phyloP scores from a whole-genome alignment of 2,797 vertebrate genomes.

The Garrulus glandarius region DNA sequence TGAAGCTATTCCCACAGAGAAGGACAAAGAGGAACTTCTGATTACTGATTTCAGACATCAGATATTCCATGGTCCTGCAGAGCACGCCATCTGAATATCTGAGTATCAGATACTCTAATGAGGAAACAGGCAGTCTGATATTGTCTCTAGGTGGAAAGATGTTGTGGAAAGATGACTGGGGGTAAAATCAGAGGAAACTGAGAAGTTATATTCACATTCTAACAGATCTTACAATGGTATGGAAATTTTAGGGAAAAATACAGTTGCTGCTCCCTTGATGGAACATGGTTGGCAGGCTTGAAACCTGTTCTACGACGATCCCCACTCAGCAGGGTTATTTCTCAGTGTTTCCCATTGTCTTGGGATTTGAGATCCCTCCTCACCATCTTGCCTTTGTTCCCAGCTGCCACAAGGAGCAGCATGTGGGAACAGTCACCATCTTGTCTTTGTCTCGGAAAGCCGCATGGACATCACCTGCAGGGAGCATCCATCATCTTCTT shows the following conservation, averaged over 20 bases:
- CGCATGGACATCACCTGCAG: rapidly evolving
- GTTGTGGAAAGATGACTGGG: not conserved
- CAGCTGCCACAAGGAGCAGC: not conserved
- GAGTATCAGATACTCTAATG: not conserved
- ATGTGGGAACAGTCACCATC: not conserved
- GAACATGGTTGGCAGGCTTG: rapidly evolving
- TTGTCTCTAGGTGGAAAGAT: not conserved
- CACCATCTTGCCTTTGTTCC: no score
- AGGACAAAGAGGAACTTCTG: not conserved
- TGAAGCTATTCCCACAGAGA: not conserved
- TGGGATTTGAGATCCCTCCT: not conserved
- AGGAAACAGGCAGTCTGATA: not conserved
- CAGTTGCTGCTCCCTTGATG: not conserved
- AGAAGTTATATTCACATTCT: not conserved
- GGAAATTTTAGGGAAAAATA: not conserved
- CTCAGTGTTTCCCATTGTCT: not conserved
- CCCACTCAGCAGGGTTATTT: rapidly evolving
- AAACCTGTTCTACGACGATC: not conserved
- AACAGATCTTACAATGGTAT: not conserved
- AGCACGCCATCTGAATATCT: not conserved
- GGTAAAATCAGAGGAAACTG: not conserved
- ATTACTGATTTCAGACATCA: not conserved
- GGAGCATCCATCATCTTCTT: rapidly evolving
- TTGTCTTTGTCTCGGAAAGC: not conserved
- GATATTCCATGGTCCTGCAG: not conserved